Evolutionary conservation across 1,140 invertebrate species (phyloP).

Genomic region (Caerostris extrusa): DNA sequence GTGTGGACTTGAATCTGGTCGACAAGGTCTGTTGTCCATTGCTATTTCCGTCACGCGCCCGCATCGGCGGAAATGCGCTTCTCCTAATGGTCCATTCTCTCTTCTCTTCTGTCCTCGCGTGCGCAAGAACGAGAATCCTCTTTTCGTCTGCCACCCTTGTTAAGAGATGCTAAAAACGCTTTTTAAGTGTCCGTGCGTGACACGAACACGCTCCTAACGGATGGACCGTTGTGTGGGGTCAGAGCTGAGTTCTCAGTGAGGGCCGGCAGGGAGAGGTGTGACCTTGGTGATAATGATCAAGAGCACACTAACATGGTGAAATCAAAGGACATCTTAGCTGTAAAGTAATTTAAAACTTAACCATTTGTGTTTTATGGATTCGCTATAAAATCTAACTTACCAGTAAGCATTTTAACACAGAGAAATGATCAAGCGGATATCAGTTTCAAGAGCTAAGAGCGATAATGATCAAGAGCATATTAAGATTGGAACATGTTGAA

Average conservation of each 20-base stretch:
- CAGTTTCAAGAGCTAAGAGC: too few species aligned
- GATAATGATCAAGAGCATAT: too few species aligned
- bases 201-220: neutral
- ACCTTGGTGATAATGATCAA: neutral
- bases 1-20: constrained; percentile 84
- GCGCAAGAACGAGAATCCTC: neutral
- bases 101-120: neutral
- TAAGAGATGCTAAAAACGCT: neutral
- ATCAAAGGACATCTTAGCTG: too few species aligned
- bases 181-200: constrained; percentile 47
- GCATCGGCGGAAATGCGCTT: neutral
- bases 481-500: too few species aligned
- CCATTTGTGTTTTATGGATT: too few species aligned
- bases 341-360: too few species aligned
- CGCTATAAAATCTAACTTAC: too few species aligned
- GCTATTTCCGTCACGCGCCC: constrained; percentile 19
- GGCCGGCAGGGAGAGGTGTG: neutral
- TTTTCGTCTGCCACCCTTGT: neutral
- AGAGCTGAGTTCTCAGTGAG: neutral
- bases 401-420: too few species aligned
- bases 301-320: too few species aligned
- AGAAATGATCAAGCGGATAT: too few species aligned
- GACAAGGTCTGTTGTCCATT: constrained; percentile 82
- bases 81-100: neutral
- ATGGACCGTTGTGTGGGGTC: neutral